phyloP scores from a whole-genome alignment of 2,888 invertebrate genomes.

The Branchipolynoe longqiensis region DNA sequence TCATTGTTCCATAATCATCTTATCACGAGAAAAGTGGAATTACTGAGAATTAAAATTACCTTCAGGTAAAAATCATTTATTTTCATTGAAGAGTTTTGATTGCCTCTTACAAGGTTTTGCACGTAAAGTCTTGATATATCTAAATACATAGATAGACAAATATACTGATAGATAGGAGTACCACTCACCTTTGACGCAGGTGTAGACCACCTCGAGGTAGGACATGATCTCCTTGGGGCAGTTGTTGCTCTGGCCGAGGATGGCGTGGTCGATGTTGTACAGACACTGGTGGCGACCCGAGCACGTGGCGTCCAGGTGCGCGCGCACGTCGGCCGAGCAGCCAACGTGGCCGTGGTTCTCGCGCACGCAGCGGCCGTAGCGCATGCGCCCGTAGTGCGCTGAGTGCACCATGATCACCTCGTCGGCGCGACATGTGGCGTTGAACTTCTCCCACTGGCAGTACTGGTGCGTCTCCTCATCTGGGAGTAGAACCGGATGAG shows the following conservation, averaged over 20 bases:
- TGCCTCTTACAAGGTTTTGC: too few species aligned
- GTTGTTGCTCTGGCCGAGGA: slow-evolving; percentile 24
- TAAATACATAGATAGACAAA: too few species aligned
- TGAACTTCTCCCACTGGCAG: slow-evolving; percentile 55
- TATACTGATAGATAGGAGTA: neutral
- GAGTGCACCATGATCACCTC: slow-evolving; percentile 47
- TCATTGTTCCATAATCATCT: too few species aligned
- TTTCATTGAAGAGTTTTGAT: too few species aligned
- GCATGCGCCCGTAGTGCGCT: slow-evolving; percentile 50
- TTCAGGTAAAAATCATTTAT: too few species aligned
- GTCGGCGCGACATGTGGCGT: slow-evolving; percentile 50
- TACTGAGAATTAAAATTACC: too few species aligned
- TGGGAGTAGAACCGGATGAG: slow-evolving; percentile 30
- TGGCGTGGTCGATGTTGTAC: slow-evolving; percentile 12
- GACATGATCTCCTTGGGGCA: slow-evolving; percentile 60
- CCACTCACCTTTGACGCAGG: slow-evolving; percentile 53
- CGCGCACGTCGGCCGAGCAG: slow-evolving; percentile 51
- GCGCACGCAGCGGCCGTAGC: slow-evolving; percentile 39
- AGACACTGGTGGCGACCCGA: slow-evolving; percentile 52
- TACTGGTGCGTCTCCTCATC: slow-evolving; percentile 53
- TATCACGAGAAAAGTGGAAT: too few species aligned
- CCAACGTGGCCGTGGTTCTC: slow-evolving; percentile 58
- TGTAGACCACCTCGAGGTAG: slow-evolving; percentile 56
- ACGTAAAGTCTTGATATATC: too few species aligned
- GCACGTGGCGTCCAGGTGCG: slow-evolving; percentile 45